Evolutionary conservation across 2,113 vertebrate species (phyloP).

Genomic region (Erythrocercus mccallii): DNA sequence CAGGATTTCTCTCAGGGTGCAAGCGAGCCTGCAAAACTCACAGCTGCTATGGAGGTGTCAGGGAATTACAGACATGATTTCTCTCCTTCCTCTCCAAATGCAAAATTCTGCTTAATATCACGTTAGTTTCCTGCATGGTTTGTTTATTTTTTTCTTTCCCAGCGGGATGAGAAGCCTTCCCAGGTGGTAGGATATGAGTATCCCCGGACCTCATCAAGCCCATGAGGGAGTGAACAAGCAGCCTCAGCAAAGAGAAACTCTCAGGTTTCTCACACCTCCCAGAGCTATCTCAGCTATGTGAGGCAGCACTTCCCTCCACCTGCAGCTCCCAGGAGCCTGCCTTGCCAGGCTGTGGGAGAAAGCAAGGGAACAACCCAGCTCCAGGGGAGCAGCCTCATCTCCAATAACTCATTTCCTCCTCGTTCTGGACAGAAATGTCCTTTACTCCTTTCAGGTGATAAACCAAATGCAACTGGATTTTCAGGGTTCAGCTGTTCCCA

Average conservation of each 20-base stretch:
- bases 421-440: neutral
- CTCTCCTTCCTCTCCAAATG: neutral
- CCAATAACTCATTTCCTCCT: neutral
- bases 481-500: neutral
- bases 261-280: neutral
- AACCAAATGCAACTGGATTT: neutral
- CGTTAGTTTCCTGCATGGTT: neutral
- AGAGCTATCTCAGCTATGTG: neutral
- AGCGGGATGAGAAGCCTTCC: neutral
- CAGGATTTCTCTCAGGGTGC: neutral
- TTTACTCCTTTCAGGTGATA: neutral
- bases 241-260: neutral
- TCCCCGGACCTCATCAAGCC: neutral
- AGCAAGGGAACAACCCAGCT: neutral
- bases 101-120: neutral
- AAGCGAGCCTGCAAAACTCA: neutral
- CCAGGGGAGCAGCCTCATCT: neutral
- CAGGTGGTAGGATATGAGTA: neutral
- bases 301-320: neutral
- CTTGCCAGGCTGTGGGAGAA: fast-evolving
- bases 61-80: neutral
- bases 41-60: neutral
- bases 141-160: no score
- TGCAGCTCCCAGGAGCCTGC: neutral
- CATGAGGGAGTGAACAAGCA: neutral